These are phyloP conservation scores for Aplochiton taeniatus DNA, from an alignment of 2,797 vertebrate genomes.

Conservation along the genomic window DNA sequence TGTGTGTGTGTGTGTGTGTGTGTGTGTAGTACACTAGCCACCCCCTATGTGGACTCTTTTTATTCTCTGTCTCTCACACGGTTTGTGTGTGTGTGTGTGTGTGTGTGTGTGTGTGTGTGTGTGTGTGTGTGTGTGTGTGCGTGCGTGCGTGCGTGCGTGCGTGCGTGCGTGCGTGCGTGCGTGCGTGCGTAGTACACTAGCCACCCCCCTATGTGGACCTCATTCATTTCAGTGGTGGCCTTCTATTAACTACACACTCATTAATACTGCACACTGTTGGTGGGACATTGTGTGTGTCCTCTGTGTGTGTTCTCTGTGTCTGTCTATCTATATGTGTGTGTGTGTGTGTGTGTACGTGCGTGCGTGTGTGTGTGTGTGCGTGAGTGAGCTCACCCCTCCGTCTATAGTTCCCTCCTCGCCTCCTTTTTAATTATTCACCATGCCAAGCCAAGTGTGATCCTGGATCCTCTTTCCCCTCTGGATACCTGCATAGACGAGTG, in stretches of 20 bases:
- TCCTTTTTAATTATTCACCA: slow-evolving; percentile 88
- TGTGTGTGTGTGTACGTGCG: slow-evolving; percentile 4
- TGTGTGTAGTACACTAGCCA: no score
- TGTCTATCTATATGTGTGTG: neutral
- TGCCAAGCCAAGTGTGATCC: slow-evolving; percentile 59
- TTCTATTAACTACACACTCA: slow-evolving; percentile 57
- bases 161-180: slow-evolving; percentile 11
- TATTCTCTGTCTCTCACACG: no score
- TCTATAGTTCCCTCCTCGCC: slow-evolving; percentile 72
- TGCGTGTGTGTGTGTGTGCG: slow-evolving; percentile 6
- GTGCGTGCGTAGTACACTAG: neutral
- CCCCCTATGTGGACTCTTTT: no score
- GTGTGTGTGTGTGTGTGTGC: slow-evolving; percentile 32
- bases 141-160: slow-evolving; percentile 14
- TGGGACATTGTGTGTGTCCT: neutral
- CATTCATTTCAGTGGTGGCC: slow-evolving; percentile 49
- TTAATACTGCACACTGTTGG: slow-evolving; percentile 56
- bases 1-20: no score
- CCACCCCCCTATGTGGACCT: slow-evolving; percentile 22
- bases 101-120: no score
- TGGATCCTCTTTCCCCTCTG: slow-evolving; percentile 74
- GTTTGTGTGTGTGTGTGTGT: no score
- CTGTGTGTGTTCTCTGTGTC: slow-evolving; percentile 1
- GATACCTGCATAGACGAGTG: slow-evolving; percentile 44
- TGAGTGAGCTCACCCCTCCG: slow-evolving; percentile 45